Conservation (phyloP, 2,113 vertebrate species). For the Percopsis transmontana region DNA sequence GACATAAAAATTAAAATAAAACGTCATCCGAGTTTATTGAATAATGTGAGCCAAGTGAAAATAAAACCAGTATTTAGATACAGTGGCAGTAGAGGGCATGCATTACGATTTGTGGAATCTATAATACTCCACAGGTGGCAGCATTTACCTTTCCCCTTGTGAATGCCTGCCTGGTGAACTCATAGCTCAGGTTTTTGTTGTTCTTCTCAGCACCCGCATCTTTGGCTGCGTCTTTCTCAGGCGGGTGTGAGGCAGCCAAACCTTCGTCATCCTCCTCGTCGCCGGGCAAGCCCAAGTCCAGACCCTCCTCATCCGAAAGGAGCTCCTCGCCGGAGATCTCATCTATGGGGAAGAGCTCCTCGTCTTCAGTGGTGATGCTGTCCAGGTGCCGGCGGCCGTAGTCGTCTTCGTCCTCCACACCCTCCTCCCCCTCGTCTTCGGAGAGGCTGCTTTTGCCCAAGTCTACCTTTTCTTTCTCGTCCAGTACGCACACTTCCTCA, state of each 20-base stretch:
- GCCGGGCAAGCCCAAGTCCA: constrained; percentile 53
- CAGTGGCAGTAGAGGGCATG: too few species aligned
- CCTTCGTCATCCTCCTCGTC: constrained; percentile 46
- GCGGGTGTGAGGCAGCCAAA: background rate
- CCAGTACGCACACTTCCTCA: constrained; percentile 79
- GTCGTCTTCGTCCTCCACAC: constrained; percentile 51
- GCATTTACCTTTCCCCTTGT: constrained; percentile 89
- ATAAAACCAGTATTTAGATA: too few species aligned
- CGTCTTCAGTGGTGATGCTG: constrained; percentile 72
- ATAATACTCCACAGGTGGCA: background rate
- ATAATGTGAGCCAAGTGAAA: too few species aligned
- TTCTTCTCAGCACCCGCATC: constrained; percentile 47
- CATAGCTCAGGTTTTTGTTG: constrained; percentile 67
- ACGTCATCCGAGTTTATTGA: background rate
- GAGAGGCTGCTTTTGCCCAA: constrained; percentile 62
- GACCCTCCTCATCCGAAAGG: constrained; percentile 83
- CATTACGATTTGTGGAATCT: too few species aligned
- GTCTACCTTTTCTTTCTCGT: constrained; percentile 77
- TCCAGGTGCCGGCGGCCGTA: constrained; percentile 56
- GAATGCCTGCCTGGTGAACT: constrained; percentile 85
- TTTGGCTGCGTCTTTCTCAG: constrained; percentile 20
- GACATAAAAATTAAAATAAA: too few species aligned
- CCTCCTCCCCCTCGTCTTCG: constrained; percentile 66
- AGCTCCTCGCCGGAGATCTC: constrained; percentile 83
- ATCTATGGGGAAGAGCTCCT: constrained; percentile 73